Evolutionary conservation across 1,140 invertebrate genomes (phyloP).

Genomic region (Penaeus indicus): DNA sequence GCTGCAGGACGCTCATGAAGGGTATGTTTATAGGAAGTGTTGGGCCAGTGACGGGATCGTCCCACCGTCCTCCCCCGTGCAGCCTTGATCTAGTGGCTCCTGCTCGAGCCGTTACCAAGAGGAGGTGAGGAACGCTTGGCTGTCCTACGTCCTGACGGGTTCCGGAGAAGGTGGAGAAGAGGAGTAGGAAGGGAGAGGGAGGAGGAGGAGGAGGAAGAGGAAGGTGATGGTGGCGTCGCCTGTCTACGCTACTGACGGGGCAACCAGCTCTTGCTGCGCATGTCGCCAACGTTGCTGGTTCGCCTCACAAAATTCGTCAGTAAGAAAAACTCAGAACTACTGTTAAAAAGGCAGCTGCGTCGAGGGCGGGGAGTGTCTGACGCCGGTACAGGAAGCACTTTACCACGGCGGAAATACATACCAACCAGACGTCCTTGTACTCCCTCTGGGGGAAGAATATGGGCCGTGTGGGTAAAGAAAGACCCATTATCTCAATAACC

Average conservation of each 20-base stretch:
- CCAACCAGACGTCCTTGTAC: slow-evolving; percentile 67
- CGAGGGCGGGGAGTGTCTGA: slow-evolving; percentile 23
- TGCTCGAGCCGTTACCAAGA: slow-evolving; percentile 18
- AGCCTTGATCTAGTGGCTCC: slow-evolving; percentile 23
- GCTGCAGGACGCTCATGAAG: too few relatives aligned
- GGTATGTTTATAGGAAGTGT: not conserved
- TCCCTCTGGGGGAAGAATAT: slow-evolving; percentile 56
- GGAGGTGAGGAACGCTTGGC: not conserved
- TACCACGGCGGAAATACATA: slow-evolving; percentile 53
- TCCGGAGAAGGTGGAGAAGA: slow-evolving; percentile 9
- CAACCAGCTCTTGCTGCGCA: slow-evolving; percentile 24
- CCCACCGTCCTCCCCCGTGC: slow-evolving; percentile 26
- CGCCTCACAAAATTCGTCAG: slow-evolving; percentile 59
- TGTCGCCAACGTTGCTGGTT: not conserved
- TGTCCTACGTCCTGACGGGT: slow-evolving; percentile 50
- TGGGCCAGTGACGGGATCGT: not conserved
- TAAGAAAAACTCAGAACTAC: slow-evolving; percentile 40
- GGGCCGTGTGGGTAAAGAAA: slow-evolving; percentile 45
- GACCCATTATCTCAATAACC: slow-evolving; percentile 48
- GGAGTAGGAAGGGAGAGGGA: not conserved
- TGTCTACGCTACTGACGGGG: slow-evolving; percentile 53
- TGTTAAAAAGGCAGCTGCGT: slow-evolving; percentile 33
- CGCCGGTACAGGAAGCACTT: slow-evolving; percentile 40
- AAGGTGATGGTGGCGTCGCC: slow-evolving; percentile 5
- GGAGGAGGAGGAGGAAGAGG: slow-evolving; percentile 8